A percentile compares a stretch with the other conserved stretches of the same genome.
Evolutionary conservation across 2,113 vertebrate genomes (phyloP).

Genomic region (Chascanopsetta lugubris): DNA sequence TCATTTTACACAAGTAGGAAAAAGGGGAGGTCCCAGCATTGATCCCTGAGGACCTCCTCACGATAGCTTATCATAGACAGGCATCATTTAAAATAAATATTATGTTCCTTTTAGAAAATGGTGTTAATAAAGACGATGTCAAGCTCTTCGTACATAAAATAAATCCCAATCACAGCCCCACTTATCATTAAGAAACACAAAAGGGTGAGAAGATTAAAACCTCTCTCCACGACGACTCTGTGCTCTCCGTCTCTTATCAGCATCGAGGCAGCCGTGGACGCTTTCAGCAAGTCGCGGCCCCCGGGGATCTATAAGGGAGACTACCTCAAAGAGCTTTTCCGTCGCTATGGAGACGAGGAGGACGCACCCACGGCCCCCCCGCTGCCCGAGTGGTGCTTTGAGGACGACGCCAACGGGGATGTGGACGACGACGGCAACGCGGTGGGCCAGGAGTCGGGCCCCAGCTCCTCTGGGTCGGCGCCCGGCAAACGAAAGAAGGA

Average conservation of each 20-base stretch:
- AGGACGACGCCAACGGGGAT: constrained; percentile 89
- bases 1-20: too few relatives aligned
- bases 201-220: not conserved
- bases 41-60: too few relatives aligned
- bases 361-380: constrained; percentile 89
- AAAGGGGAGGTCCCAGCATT: too few relatives aligned
- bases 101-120: too few relatives aligned
- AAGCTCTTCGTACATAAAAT: too few relatives aligned
- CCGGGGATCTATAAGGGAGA: constrained; percentile 99
- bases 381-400: constrained; percentile 97
- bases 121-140: too few relatives aligned
- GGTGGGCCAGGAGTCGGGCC: constrained; percentile 87
- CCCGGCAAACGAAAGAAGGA: constrained; percentile 92
- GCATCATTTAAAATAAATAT: too few relatives aligned
- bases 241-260: constrained; percentile 72
- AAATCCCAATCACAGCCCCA: not conserved
- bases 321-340: constrained; percentile 97
- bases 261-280: constrained; percentile 93
- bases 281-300: constrained; percentile 90
- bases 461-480: constrained; percentile 89
- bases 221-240: not conserved
- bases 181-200: not conserved
- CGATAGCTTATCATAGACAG: too few relatives aligned
- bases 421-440: constrained; percentile 85
- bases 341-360: constrained; percentile 93